Evolutionary conservation across 2,113 vertebrate species (phyloP), one percentile per base, ranked within the genome.

Genomic region (Motacilla tschutschensis): DNA sequence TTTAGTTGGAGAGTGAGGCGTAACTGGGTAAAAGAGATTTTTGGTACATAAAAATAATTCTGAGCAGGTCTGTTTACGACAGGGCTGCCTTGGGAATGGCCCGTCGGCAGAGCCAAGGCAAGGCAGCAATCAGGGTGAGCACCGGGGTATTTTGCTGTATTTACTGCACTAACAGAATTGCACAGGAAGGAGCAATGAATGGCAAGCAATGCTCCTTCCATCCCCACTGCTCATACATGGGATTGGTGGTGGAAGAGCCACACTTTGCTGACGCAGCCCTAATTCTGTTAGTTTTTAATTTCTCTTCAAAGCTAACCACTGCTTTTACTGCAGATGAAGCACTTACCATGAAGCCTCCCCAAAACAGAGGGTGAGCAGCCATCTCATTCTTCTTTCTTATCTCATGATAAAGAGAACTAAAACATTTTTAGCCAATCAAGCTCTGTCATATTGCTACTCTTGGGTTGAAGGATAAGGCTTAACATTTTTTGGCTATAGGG

Each of bases 41-140:
- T 86, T 63, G 58, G 54, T 35, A 28, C 47, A 72, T 31, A 93
- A 86, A 84, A 87, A 53, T 40, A 63, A 41, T 65, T 65, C 63
- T 26, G 40, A 81, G 81, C 44, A 41, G 83, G 53, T 74, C 65
- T 43, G 62, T 78, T 87, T 75, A 44, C 7, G 5, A 35, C 58
- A 20, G 38, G 9, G 70, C 69, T 75, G 87, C 79, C 66, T 58
- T 1, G 0, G 77, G 69, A 73, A 77, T 0, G 14, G 69, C 53
- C 48, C 17, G 0, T 33, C 15, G 8, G 65, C 74, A 33, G 54
- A 75, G 57, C 60, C 11, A 31, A 7, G 64, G 55, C 43, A 26
- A 17, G 0, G 5, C n/a, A 51, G 26, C 9, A 0, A 18, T 4
- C 53, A 9, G 46, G 55, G 65, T 17, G 43, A 40, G 43, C 8